phyloP scores from a whole-genome alignment of 2,113 vertebrate species.

The Podarcis muralis region DNA sequence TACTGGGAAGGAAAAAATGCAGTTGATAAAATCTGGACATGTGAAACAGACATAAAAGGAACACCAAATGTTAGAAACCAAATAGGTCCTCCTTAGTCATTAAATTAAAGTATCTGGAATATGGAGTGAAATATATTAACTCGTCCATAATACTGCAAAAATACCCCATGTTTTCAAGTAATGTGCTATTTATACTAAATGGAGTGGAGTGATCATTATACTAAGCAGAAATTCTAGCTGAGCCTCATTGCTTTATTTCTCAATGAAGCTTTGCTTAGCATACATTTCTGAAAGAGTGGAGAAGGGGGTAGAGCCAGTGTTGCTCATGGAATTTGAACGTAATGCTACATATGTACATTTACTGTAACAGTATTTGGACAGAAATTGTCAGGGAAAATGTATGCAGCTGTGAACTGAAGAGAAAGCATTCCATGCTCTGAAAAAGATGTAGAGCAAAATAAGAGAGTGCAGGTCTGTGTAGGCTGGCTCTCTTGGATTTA shows the following conservation, averaged over 20 bases:
- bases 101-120: slow-evolving; percentile 45
- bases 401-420: background rate
- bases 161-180: background rate
- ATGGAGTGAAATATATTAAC: background rate
- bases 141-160: background rate
- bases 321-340: rapidly evolving
- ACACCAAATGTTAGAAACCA: slow-evolving; percentile 19
- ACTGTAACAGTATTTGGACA: background rate
- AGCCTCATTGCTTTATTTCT: slow-evolving; percentile 29
- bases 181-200: slow-evolving; percentile 45
- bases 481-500: background rate
- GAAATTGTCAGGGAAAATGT: background rate
- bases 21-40: slow-evolving; percentile 43
- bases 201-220: slow-evolving; percentile 14
- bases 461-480: no score
- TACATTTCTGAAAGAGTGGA: background rate
- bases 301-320: background rate
- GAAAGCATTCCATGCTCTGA: background rate
- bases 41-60: background rate
- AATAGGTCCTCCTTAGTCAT: slow-evolving; percentile 26
- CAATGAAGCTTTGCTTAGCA: background rate
- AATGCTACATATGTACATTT: background rate
- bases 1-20: slow-evolving; percentile 51
- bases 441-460: background rate
- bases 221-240: slow-evolving; percentile 35